Evolutionary conservation across 2,797 vertebrate genomes (phyloP).

Genomic region (Macrochelys suwanniensis): DNA sequence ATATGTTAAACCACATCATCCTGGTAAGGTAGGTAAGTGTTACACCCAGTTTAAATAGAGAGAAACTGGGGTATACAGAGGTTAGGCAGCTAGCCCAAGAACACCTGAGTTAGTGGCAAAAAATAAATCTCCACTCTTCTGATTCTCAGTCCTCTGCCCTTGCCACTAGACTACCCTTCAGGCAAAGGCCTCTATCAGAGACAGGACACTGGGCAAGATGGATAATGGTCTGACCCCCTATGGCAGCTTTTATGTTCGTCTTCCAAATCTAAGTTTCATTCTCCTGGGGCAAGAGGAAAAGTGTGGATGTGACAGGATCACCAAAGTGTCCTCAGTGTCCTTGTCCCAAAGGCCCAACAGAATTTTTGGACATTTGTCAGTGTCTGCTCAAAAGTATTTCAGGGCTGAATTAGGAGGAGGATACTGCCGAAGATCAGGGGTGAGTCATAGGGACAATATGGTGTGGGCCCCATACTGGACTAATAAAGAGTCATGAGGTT

Average conservation of each 20-base stretch:
- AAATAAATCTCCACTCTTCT: neutral
- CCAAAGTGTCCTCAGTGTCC: neutral
- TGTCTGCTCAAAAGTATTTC: conserved; percentile 20
- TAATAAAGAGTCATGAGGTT: conserved; percentile 6
- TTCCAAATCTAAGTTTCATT: neutral
- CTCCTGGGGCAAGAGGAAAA: neutral
- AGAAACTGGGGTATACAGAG: neutral
- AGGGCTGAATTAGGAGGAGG: neutral
- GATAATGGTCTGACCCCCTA: neutral
- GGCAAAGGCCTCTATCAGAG: neutral
- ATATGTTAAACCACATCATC: conserved; percentile 32
- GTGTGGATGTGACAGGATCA: neutral
- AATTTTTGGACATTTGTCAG: neutral
- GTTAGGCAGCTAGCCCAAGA: neutral
- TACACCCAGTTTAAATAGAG: neutral
- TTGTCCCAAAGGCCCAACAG: neutral
- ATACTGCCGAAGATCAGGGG: neutral
- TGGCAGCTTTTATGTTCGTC: neutral
- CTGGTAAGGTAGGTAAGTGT: neutral
- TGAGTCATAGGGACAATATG: neutral
- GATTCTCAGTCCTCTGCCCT: neutral
- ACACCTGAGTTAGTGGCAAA: neutral
- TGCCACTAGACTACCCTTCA: neutral
- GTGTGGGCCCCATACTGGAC: neutral
- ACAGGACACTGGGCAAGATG: neutral